phyloP scores from a whole-genome alignment of 2,888 invertebrate species.

The Drosophila nr. fundita region DNA sequence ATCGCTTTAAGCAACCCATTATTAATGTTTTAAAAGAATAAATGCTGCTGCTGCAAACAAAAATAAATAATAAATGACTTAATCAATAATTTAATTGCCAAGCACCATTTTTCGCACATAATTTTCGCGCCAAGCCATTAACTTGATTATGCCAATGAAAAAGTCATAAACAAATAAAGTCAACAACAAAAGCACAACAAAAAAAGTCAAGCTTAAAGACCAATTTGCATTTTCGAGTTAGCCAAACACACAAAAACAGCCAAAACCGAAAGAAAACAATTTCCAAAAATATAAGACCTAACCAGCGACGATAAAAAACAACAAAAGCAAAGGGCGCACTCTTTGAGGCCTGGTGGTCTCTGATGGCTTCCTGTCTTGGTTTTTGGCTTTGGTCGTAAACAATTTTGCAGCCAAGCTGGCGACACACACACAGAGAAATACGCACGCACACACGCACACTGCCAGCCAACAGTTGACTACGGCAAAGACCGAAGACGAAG shows the following conservation, averaged over 20 bases:
- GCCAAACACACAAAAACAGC: constrained; percentile 24
- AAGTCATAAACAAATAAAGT: constrained; percentile 39
- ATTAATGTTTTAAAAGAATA: not conserved
- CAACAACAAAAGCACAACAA: not conserved
- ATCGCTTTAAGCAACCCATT: not conserved
- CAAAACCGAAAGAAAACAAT: constrained; percentile 13
- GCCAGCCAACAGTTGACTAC: constrained; percentile 9
- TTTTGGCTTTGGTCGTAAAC: constrained; percentile 63
- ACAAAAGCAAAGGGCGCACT: constrained; percentile 26
- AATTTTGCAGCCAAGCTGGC: constrained; percentile 60
- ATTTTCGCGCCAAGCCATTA: constrained; percentile 35
- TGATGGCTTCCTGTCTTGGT: constrained; percentile 63
- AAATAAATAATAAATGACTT: constrained; percentile 14
- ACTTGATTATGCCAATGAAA: constrained; percentile 50
- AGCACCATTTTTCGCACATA: constrained; percentile 41
- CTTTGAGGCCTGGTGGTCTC: constrained; percentile 37
- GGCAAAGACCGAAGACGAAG: constrained; percentile 13
- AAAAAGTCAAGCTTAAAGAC: constrained; percentile 20
- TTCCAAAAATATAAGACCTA: constrained; percentile 19
- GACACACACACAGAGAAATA: constrained; percentile 28
- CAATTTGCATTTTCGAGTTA: constrained; percentile 56
- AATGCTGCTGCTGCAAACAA: not conserved
- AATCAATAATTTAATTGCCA: constrained; percentile 54
- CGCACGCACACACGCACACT: not conserved
- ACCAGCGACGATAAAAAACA: constrained; percentile 34